Percentiles rank a stretch among this genome's conserved stretches.
Conservation (phyloP, 2,113 vertebrate genomes). For the Rana temporaria region DNA sequence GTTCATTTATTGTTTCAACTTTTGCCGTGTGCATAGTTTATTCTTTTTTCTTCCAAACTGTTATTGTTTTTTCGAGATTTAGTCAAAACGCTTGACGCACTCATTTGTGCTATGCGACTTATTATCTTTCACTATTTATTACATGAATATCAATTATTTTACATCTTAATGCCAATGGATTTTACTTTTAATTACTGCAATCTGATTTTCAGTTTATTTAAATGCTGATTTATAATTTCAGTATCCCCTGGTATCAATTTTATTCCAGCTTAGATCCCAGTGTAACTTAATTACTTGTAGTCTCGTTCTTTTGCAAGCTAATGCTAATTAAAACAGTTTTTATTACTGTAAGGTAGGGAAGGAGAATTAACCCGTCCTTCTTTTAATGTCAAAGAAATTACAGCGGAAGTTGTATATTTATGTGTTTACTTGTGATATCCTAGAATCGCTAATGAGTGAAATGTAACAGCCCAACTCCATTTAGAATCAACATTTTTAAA, state of each 20-base stretch:
- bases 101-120: conserved; percentile 48
- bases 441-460: too few species aligned
- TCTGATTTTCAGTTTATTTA: conserved; percentile 72
- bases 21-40: conserved; percentile 43
- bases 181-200: conserved; percentile 70
- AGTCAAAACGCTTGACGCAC: conserved; percentile 43
- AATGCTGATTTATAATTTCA: conserved; percentile 71
- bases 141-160: conserved; percentile 68
- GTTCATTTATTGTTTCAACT: conserved; percentile 65
- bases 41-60: neutral
- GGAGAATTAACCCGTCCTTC: conserved; percentile 63
- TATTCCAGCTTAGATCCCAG: conserved; percentile 69
- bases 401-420: neutral
- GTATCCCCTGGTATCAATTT: conserved; percentile 71
- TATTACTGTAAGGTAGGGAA: conserved; percentile 66
- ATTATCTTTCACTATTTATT: conserved; percentile 58
- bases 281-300: conserved; percentile 71
- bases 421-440: too few species aligned
- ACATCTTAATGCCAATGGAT: conserved; percentile 62
- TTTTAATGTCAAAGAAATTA: conserved; percentile 38
- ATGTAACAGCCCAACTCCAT: too few species aligned
- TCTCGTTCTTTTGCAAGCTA: conserved; percentile 66
- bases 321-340: conserved; percentile 68
- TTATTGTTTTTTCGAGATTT: conserved; percentile 63
- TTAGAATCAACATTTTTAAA: too few species aligned